Base-by-base conservation (phyloP, 1,140 invertebrate genomes). In the Drosophila kurseongensis region DNA sequence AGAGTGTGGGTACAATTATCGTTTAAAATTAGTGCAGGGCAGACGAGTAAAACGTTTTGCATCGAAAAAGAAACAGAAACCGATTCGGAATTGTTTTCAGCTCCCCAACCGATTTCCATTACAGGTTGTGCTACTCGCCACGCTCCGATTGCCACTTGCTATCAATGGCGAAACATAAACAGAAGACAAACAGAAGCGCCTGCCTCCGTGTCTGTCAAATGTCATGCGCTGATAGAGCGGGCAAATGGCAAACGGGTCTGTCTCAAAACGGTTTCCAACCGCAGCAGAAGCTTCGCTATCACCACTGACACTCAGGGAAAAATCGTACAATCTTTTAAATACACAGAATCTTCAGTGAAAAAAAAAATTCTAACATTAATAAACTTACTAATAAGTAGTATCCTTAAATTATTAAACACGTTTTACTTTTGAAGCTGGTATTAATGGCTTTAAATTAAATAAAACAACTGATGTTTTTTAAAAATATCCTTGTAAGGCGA, bases 221-320 rank as follows among this genome's bases (percentile, higher is more conserved):
- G 84, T 80, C 84, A 80, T 80, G 80, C 74, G 74, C 84, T 90
- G 84, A 69, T 88, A 74, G 84, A 88, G 83, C 84, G 66, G 65
- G 65, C 76, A 72, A 89, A 88, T 88, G 75, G 66, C 73, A 88
- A 82, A 76, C 83, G 75, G 69, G 73, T 81, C 61, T 68, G 54
- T 47, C 69, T 80, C 59, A 75, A 78, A 65, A 77, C 75, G 62
- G 66, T 88, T 79, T 61, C 75, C 66, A 73, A 63, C 67, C 79
- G 62, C 65, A 78, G 80, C 63, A 72, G 47, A 35, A 47, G 69
- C 45, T 75, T 36, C 66, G 65, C 29, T 42, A 63, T 63, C 42
- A 32, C n/a, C 50, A 16, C 14, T 35, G 18, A 4, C 63, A 78
- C 45, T 66, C 18, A 29, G 10, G 14, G 6, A 68, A 67, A 60